phyloP scores from a whole-genome alignment of 2,113 vertebrate genomes.

The Prolemur simus region DNA sequence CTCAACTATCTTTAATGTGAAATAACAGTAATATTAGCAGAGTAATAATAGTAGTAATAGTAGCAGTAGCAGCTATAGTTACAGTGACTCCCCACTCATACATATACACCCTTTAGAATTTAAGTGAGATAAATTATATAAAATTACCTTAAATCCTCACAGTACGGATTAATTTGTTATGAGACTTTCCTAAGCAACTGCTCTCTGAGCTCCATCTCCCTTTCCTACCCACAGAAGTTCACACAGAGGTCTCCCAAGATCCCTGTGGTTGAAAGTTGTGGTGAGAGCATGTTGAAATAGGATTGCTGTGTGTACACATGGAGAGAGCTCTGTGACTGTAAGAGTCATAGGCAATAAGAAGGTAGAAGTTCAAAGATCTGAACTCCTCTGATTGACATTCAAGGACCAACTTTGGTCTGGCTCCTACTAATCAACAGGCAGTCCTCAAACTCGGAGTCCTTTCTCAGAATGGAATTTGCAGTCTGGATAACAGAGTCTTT shows the following conservation, averaged over 20 bases:
- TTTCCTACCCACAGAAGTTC: slow-evolving; percentile 9
- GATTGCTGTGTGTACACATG: neutral
- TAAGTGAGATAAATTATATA: neutral
- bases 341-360: neutral
- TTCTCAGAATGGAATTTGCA: neutral
- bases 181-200: neutral
- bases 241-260: slow-evolving; percentile 42
- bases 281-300: neutral
- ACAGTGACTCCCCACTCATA: neutral
- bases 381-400: neutral
- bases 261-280: neutral
- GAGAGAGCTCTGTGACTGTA: neutral
- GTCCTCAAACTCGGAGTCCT: neutral
- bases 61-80: neutral
- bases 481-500: neutral
- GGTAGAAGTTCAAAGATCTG: neutral
- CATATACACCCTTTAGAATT: neutral
- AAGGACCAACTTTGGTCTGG: neutral
- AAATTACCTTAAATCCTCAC: neutral
- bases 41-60: neutral
- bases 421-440: neutral
- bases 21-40: neutral
- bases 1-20: neutral
- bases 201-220: neutral
- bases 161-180: neutral